phyloP scores from a whole-genome alignment of 1,140 invertebrate genomes.

The Drosophila nebulosa region DNA sequence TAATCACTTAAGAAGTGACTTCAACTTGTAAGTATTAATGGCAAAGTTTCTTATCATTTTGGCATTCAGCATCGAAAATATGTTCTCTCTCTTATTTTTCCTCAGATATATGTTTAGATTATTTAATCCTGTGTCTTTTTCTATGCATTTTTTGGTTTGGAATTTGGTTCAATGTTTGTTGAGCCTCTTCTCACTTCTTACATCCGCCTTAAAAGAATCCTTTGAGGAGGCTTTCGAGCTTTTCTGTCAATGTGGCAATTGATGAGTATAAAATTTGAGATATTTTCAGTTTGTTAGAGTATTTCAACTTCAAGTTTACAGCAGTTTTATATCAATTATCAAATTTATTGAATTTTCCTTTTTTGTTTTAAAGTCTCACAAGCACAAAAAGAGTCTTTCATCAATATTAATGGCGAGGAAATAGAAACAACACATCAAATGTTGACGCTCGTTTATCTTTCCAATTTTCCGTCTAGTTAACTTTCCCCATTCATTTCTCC shows the following conservation, averaged over 20 bases:
- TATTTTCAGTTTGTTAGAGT: neutral
- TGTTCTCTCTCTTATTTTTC: too few species aligned
- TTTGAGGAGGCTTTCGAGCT: neutral
- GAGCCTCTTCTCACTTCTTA: too few species aligned
- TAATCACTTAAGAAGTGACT: too few species aligned
- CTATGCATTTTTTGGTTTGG: too few species aligned
- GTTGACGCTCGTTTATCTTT: conserved; percentile 33
- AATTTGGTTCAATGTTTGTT: too few species aligned
- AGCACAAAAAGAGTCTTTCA: conserved; percentile 11
- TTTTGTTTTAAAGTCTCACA: neutral
- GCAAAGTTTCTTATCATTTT: too few species aligned
- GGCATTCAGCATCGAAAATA: too few species aligned
- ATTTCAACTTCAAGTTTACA: neutral
- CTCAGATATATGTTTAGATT: too few species aligned
- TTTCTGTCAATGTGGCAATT: too few species aligned
- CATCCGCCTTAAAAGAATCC: neutral
- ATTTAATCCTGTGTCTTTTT: too few species aligned
- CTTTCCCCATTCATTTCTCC: neutral
- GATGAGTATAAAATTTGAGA: too few species aligned
- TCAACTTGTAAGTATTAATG: too few species aligned
- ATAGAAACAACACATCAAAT: conserved; percentile 19
- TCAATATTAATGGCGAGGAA: conserved; percentile 10
- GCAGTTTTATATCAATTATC: neutral
- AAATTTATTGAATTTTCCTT: neutral
- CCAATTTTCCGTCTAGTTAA: conserved; percentile 6